Evolutionary conservation across 1,140 invertebrate genomes (phyloP).

Genomic region (Littorina saxatilis): DNA sequence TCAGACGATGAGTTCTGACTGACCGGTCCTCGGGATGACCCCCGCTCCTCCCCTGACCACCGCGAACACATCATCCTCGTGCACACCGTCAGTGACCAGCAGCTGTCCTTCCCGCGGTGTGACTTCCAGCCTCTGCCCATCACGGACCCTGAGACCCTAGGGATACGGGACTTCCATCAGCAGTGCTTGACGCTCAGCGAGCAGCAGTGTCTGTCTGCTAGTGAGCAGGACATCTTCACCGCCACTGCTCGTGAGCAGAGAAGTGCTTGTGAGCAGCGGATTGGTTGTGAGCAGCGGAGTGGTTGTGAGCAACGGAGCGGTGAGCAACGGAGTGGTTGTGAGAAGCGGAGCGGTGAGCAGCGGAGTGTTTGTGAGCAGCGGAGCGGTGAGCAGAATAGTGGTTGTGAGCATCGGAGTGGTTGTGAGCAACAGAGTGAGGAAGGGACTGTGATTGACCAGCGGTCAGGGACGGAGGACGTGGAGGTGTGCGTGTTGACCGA

Average conservation of each 20-base stretch:
- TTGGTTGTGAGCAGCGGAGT: no score
- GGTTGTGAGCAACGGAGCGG: background rate
- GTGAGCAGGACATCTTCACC: background rate
- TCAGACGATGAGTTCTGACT: conserved; percentile 38
- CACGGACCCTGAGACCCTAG: no score
- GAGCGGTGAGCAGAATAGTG: background rate
- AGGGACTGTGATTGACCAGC: no score
- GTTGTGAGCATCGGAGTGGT: background rate
- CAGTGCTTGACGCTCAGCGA: background rate
- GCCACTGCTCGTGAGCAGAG: background rate
- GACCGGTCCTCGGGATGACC: background rate
- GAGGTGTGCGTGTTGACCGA: background rate
- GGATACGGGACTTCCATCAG: background rate
- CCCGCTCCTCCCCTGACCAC: no score
- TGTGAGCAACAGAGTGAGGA: background rate
- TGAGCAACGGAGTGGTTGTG: no score
- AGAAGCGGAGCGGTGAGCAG: background rate
- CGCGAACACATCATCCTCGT: background rate
- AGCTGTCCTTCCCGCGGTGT: no score
- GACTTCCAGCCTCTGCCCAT: no score
- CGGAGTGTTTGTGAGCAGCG: no score
- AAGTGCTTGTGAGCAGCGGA: background rate
- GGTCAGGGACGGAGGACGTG: background rate
- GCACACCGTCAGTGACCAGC: background rate
- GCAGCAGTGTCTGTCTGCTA: background rate